phyloP scores from a whole-genome alignment of 2,797 vertebrate genomes.

The Oreortyx pictus region DNA sequence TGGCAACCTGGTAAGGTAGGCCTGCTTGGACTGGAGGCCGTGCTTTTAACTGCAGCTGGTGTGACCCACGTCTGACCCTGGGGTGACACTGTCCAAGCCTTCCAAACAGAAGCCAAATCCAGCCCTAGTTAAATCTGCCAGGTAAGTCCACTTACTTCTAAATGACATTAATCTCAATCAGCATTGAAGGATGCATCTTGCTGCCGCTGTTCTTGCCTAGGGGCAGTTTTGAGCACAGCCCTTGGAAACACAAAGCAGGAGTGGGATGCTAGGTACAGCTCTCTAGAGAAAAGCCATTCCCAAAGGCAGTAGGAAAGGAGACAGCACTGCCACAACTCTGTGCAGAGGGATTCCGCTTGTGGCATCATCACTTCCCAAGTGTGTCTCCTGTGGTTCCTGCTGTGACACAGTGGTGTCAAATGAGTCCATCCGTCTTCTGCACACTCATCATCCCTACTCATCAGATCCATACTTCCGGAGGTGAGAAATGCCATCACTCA shows the following conservation, averaged over 20 bases:
- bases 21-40: background rate
- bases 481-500: rapidly evolving
- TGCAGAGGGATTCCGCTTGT: rapidly evolving
- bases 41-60: background rate
- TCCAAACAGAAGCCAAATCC: background rate
- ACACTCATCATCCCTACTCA: background rate
- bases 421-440: background rate
- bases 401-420: rapidly evolving
- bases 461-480: background rate
- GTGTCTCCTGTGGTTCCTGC: background rate
- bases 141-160: background rate
- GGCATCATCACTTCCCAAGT: background rate
- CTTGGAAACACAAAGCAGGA: background rate
- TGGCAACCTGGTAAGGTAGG: background rate
- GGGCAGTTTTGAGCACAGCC: background rate
- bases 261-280: rapidly evolving
- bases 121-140: background rate
- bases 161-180: background rate
- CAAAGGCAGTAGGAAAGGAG: background rate
- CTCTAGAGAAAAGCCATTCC: background rate
- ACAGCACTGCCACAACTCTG: background rate
- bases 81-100: background rate
- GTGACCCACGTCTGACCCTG: background rate
- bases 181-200: background rate
- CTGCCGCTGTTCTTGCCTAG: background rate